phyloP scores from a whole-genome alignment of 2,797 vertebrate genomes.

The Scarus forsteni region DNA sequence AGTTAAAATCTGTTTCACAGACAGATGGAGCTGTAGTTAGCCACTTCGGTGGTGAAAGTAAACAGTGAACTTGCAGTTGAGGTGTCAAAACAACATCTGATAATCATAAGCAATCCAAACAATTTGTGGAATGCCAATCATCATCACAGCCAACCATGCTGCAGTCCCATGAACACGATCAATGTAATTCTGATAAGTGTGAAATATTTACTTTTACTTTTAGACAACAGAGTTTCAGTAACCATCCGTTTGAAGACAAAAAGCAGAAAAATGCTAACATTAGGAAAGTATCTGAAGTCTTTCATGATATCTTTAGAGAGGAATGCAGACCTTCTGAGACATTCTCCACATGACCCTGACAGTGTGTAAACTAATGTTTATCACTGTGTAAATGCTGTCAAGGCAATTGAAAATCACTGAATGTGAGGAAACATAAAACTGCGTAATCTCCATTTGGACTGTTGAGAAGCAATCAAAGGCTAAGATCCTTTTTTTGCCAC shows the following conservation, averaged over 20 bases:
- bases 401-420: not conserved
- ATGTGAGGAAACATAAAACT: conserved; percentile 28
- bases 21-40: not conserved
- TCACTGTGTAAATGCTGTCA: not conserved
- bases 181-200: conserved; percentile 18
- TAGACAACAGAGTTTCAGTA: not conserved
- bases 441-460: not conserved
- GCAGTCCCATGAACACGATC: not conserved
- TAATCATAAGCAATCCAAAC: not conserved
- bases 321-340: not conserved
- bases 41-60: not conserved
- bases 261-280: not conserved
- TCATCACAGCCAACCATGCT: conserved; percentile 4
- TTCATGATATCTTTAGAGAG: not conserved
- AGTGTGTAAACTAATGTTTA: not conserved
- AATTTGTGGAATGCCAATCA: conserved; percentile 1
- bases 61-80: not conserved
- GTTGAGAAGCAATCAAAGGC: not conserved
- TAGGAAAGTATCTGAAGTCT: not conserved
- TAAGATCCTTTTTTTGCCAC: not conserved
- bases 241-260: not conserved
- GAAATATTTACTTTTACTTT: not conserved
- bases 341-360: conserved; percentile 11
- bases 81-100: not conserved
- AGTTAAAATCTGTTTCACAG: not conserved